Conservation (phyloP, 2,888 invertebrate species). For the Gortyna flavago region DNA sequence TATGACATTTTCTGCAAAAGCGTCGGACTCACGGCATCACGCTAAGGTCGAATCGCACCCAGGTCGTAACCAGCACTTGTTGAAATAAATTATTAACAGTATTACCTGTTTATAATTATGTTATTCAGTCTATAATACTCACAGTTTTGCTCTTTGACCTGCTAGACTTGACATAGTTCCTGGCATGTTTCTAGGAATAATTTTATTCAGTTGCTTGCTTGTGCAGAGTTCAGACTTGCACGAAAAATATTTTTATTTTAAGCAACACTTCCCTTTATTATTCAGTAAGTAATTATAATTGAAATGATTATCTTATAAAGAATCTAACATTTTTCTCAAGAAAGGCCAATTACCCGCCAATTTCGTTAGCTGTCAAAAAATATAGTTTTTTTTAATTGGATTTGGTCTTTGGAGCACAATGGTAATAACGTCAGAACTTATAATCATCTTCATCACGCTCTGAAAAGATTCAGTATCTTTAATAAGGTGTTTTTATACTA, state of each 20-base stretch:
- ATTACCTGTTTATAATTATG: constrained; percentile 47
- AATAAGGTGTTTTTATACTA: no score
- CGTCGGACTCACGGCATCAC: constrained; percentile 71
- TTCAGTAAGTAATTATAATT: constrained; percentile 1
- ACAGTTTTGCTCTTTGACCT: constrained; percentile 36
- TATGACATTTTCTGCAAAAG: constrained; percentile 73
- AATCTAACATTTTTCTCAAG: neutral
- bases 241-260: neutral
- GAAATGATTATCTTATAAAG: neutral
- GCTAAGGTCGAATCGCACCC: constrained; percentile 78
- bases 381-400: neutral
- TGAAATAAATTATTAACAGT: constrained; percentile 50
- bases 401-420: neutral
- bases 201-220: constrained; percentile 14
- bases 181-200: constrained; percentile 18
- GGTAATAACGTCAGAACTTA: neutral
- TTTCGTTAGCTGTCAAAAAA: neutral
- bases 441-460: neutral
- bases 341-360: neutral
- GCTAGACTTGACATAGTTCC: constrained; percentile 47
- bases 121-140: constrained; percentile 31
- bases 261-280: neutral
- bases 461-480: neutral
- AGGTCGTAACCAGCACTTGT: constrained; percentile 50
- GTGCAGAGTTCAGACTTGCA: neutral